A percentile compares a stretch with the other conserved stretches of the same genome.
phyloP scores from a whole-genome alignment of 2,113 vertebrate species.

The Carollia perspicillata region DNA sequence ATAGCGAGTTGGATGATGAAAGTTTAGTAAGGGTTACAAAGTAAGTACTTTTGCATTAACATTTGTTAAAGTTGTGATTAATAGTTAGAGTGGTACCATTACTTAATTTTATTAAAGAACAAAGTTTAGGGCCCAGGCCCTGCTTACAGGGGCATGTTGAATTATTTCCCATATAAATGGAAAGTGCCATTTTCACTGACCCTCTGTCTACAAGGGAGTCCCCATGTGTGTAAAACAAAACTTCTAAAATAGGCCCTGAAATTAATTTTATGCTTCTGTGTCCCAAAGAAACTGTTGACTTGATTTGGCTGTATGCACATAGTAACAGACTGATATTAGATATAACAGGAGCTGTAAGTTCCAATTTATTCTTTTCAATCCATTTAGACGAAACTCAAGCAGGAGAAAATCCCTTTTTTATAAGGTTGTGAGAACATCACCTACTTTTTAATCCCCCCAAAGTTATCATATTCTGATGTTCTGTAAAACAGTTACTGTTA shows the following conservation, averaged over 20 bases:
- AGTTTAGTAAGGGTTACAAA: neutral
- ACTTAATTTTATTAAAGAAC: neutral
- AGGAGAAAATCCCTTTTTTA: neutral
- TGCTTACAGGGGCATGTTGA: neutral
- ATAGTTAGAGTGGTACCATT: constrained; percentile 2
- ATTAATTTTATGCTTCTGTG: neutral
- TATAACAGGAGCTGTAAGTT: constrained; percentile 14
- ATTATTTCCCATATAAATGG: neutral
- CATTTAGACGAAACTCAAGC: neutral
- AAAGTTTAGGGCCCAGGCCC: neutral
- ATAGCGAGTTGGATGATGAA: neutral
- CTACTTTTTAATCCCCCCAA: neutral
- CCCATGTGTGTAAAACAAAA: neutral
- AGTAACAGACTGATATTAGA: neutral
- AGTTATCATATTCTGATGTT: neutral
- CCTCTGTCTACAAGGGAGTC: neutral
- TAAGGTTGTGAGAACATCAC: neutral
- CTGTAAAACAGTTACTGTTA: neutral
- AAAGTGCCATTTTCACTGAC: neutral
- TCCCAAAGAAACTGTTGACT: neutral
- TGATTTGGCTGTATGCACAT: neutral
- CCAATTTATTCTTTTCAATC: neutral
- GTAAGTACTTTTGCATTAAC: neutral
- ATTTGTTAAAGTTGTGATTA: constrained; percentile 8
- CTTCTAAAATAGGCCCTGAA: neutral